These are phyloP conservation scores for Tipula helvola DNA, from an alignment of 2,888 invertebrate species.

Conservation along the genomic window DNA sequence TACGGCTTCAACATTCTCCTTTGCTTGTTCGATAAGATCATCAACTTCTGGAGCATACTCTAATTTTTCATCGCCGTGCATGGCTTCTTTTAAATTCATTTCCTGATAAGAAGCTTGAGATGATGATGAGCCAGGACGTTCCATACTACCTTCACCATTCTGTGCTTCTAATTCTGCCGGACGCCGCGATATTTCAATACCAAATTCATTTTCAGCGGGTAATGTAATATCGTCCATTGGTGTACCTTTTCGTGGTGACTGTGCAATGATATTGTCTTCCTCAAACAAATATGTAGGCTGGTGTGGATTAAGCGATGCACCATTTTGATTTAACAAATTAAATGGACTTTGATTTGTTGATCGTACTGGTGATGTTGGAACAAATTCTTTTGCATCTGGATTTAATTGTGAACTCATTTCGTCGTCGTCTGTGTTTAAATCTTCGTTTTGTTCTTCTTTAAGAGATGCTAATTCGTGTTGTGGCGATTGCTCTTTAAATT, in stretches of 20 bases:
- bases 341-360: constrained; percentile 11
- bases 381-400: constrained; percentile 76
- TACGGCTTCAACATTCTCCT: neutral
- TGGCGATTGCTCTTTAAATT: neutral
- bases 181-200: constrained; percentile 28
- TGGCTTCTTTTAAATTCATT: constrained; percentile 22
- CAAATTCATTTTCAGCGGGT: constrained; percentile 30
- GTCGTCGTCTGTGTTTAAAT: constrained; percentile 23
- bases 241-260: constrained; percentile 58
- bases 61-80: constrained; percentile 23
- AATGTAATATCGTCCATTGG: constrained; percentile 30
- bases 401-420: constrained; percentile 67
- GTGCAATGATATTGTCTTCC: constrained; percentile 41
- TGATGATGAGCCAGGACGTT: constrained; percentile 13
- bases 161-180: constrained; percentile 27
- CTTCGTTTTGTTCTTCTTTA: neutral
- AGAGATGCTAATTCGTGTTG: neutral
- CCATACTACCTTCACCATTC: constrained; percentile 20
- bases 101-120: constrained; percentile 18
- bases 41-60: constrained; percentile 18
- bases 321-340: neutral
- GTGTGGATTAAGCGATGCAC: neutral
- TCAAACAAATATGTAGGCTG: constrained; percentile 14
- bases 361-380: constrained; percentile 50
- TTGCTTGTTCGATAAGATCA: neutral